These are phyloP conservation scores for Todiramphus saurophagus DNA, from an alignment of 2,113 vertebrate species.

Conservation along the genomic window DNA sequence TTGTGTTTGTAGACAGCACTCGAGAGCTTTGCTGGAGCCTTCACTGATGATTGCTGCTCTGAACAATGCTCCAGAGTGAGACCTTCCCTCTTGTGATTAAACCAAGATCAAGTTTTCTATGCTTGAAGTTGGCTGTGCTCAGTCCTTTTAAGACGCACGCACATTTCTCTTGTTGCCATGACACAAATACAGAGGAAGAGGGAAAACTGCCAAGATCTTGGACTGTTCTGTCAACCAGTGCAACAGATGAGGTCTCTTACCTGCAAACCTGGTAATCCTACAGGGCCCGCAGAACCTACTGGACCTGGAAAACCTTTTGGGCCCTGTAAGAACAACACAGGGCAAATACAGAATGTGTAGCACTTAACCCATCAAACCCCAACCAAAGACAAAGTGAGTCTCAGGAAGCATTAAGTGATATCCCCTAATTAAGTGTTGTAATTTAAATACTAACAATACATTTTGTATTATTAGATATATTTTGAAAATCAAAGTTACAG, in stretches of 20 bases:
- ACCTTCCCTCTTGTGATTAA: neutral
- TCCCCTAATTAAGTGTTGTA: neutral
- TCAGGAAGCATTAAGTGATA: neutral
- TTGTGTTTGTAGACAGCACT: neutral
- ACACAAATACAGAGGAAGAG: neutral
- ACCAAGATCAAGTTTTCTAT: neutral
- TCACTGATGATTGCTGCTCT: neutral
- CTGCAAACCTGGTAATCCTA: constrained; percentile 74
- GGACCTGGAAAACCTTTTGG: constrained; percentile 75
- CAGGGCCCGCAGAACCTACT: constrained; percentile 75
- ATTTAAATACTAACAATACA: neutral
- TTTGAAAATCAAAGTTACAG: neutral
- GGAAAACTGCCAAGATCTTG: neutral
- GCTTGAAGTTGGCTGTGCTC: neutral
- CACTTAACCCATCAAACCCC: neutral
- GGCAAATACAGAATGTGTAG: neutral
- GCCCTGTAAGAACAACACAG: constrained; percentile 73
- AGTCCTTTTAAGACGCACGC: neutral
- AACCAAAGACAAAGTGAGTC: neutral
- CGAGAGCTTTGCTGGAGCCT: neutral
- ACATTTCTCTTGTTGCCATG: neutral
- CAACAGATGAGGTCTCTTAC: neutral
- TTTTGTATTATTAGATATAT: neutral
- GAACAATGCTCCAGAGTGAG: neutral
- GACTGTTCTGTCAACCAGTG: neutral